Base-by-base conservation (phyloP, 2,113 vertebrate species). In the Psittacus erithacus region DNA sequence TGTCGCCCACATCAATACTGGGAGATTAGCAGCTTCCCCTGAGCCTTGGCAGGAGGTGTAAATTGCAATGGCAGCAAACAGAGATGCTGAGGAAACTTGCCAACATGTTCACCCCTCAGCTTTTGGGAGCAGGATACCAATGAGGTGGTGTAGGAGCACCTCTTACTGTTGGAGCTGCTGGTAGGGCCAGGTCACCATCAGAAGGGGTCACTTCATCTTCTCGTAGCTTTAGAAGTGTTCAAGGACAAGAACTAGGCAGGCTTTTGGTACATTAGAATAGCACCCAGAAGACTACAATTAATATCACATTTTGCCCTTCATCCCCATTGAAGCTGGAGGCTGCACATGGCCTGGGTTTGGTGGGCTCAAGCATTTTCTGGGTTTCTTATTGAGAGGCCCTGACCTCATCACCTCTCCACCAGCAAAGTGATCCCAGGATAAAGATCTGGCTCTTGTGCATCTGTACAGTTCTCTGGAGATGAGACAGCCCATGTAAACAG, bases 341-440 rank as follows among this genome's bases (percentile, higher is more conserved):
- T 46, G 31, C 3, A 3, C 2, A 0, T 16, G 39, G 47, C n/a
- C 43, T 28, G 19, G 2, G 9, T 11, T 68, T 39, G 5, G 7
- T 10, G 44, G 63, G 44, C 52, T 70, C 31, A 3, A 11, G 24
- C 0, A 0, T 46, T 57, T 46, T 23, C 0, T 28, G 68, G 38
- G 3, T 60, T 96, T 59, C 38, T 74, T 19, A 59, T n/a, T 1
- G 1, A 24, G 43, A 59, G 19, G 31, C 27, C 43, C 43, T 64
- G 73, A 43, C 76, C 83, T 78, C 47, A 17, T 23, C 92, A 55
- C 41, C 60, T 80, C 65, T 49, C 41, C 43, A 11, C n/a, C 62
- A 55, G 73, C 28, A 43, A 38, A 46, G 27, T 2, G 52, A 60
- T 49, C 8, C 35, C 0, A 0, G 76, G 86, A 53, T 82, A 80